phyloP scores from a whole-genome alignment of 2,797 vertebrate species.

The Threskiornis aethiopicus region DNA sequence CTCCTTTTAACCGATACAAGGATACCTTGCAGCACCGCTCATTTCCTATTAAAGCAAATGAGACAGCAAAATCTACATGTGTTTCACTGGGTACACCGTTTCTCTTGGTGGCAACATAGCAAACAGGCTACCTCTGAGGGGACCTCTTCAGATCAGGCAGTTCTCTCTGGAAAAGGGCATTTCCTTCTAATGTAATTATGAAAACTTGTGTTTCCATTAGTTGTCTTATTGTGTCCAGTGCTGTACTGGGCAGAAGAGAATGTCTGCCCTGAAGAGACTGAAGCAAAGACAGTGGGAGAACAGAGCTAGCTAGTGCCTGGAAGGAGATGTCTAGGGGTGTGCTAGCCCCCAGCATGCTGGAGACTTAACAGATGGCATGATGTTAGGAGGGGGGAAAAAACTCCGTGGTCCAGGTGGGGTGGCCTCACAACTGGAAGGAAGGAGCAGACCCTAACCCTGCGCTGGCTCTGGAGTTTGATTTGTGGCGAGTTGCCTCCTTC shows the following conservation, averaged over 20 bases:
- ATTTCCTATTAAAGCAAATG: neutral
- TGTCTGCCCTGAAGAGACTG: fast-evolving
- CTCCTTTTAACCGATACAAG: neutral
- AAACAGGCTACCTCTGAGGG: neutral
- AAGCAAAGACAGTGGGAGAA: neutral
- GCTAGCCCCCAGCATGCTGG: too few species aligned
- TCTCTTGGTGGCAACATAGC: neutral
- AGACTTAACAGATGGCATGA: neutral
- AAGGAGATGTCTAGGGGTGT: neutral
- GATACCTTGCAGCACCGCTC: neutral
- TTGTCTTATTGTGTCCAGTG: neutral
- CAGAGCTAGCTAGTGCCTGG: neutral
- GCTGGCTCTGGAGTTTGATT: neutral
- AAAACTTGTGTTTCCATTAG: neutral
- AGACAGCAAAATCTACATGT: neutral
- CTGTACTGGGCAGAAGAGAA: neutral
- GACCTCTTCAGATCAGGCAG: neutral
- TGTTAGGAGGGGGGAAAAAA: fast-evolving
- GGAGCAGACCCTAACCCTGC: neutral
- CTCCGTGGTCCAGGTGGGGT: fast-evolving
- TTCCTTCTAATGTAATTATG: neutral
- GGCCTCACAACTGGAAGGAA: neutral
- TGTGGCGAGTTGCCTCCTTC: neutral
- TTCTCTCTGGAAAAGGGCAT: neutral
- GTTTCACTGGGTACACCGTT: neutral